phyloP scores from a whole-genome alignment of 2,797 vertebrate genomes.

The Platalea minor region DNA sequence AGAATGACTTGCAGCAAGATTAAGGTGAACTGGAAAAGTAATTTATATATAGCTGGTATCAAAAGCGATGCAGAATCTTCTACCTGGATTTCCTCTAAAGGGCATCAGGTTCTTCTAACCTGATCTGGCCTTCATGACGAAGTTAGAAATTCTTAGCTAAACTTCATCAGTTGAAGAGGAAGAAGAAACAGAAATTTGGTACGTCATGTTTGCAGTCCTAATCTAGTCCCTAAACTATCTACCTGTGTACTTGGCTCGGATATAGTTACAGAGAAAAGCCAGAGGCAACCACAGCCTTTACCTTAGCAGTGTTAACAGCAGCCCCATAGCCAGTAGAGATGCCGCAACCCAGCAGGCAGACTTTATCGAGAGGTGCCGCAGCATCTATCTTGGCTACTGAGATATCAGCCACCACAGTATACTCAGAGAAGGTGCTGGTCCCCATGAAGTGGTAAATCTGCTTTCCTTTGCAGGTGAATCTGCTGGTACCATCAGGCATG shows the following conservation, averaged over 20 bases:
- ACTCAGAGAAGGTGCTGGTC: slow-evolving; percentile 97
- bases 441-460: slow-evolving; percentile 96
- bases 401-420: slow-evolving; percentile 95
- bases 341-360: slow-evolving; percentile 95
- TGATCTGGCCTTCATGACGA: background rate
- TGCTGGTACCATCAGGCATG: slow-evolving; percentile 91
- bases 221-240: background rate
- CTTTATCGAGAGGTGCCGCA: slow-evolving; percentile 89
- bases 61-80: background rate
- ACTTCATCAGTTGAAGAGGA: background rate
- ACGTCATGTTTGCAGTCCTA: background rate
- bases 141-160: background rate
- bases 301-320: slow-evolving; percentile 93
- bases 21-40: background rate
- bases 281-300: slow-evolving; percentile 41
- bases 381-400: slow-evolving; percentile 90
- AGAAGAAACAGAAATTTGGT: background rate
- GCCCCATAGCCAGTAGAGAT: slow-evolving; percentile 96
- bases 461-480: slow-evolving; percentile 95
- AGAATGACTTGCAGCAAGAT: background rate
- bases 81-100: background rate
- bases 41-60: background rate
- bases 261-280: background rate
- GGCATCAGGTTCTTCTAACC: background rate
- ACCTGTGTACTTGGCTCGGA: background rate